A percentile compares a stretch with the other conserved stretches of the same genome.
Evolutionary conservation across 2,888 invertebrate genomes (phyloP).

Genomic region (Ophion slaviceki): DNA sequence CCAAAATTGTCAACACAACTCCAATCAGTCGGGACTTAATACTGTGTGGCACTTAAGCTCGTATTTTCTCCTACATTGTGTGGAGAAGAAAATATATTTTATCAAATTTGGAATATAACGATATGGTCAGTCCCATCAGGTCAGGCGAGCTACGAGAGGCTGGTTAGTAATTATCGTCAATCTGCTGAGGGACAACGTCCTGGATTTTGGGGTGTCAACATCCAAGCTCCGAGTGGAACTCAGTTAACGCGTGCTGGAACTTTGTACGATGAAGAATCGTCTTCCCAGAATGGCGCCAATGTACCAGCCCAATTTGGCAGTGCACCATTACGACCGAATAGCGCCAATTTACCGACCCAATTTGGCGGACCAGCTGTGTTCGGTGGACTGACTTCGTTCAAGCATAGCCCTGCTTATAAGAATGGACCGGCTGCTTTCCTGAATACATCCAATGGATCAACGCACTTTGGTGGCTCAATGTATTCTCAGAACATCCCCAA

Average conservation of each 20-base stretch:
- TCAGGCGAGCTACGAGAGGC: not conserved
- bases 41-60: too few relatives aligned
- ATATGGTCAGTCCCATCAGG: not conserved
- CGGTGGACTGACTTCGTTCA: too few relatives aligned
- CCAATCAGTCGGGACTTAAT: too few relatives aligned
- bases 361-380: too few relatives aligned
- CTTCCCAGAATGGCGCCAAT: not conserved
- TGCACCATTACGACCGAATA: not conserved
- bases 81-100: not conserved
- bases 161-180: not conserved
- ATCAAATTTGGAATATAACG: not conserved
- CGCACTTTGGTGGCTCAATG: too few relatives aligned
- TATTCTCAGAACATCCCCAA: too few relatives aligned
- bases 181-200: not conserved
- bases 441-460: too few relatives aligned
- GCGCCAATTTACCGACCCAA: too few relatives aligned
- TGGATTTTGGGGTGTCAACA: not conserved
- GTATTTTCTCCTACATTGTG: too few relatives aligned
- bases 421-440: too few relatives aligned
- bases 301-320: too few relatives aligned
- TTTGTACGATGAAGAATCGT: not conserved
- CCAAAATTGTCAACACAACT: not conserved
- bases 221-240: not conserved
- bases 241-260: not conserved
- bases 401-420: too few relatives aligned